Evolutionary conservation across 1,140 invertebrate species (phyloP), one percentile per base, ranked within the genome.

Genomic region (Zaprionus vittiger): DNA sequence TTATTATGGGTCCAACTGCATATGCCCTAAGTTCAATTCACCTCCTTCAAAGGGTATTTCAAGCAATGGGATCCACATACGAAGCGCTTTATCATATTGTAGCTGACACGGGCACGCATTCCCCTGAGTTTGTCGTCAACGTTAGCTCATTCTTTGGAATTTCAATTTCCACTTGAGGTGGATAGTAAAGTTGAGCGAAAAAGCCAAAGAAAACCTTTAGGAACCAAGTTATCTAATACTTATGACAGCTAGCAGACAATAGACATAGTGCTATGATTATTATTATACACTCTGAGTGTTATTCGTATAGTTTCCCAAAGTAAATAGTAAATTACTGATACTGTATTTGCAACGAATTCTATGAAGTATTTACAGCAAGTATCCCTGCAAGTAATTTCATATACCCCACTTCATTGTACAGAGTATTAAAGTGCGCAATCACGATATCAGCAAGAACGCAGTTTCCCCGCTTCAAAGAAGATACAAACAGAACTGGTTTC

Each of bases 401-500:
- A 49, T 49, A 49, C 47, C 47, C 47, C 20, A 24, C 11, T 24
- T 2, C 47, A 14, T 4, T 5, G 1, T 14, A 12, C 47, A 52
- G 47, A 2, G 47, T 24, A 24, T 24, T 1, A 47, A 52, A 52
- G 20, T 6, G 20, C 47, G 2, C 47, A 49, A 20, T 49, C 47
- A 52, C 47, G 47, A 52, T 52, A 20, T 20, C 41, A 47, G 38
- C 15, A n/a, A 41, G 15, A 15, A 47, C 41, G n/a, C 20, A 49
- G 47, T 49, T 41, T 14, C 14, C 38, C 4, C 38, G 15, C 38
- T 31, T 41, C 38, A 22, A 20, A 17, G 41, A 38, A 44, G 64
- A 28, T 17, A 49, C 41, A 56, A 37, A 44, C 26, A 15, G 44
- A 74, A 70, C 72, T 22, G 72, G 72, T 74, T 74, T 62, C 20